Evolutionary conservation across 2,888 invertebrate genomes (phyloP), one percentile per base, ranked within the genome.

Genomic region (Drosophila acutilabella): DNA sequence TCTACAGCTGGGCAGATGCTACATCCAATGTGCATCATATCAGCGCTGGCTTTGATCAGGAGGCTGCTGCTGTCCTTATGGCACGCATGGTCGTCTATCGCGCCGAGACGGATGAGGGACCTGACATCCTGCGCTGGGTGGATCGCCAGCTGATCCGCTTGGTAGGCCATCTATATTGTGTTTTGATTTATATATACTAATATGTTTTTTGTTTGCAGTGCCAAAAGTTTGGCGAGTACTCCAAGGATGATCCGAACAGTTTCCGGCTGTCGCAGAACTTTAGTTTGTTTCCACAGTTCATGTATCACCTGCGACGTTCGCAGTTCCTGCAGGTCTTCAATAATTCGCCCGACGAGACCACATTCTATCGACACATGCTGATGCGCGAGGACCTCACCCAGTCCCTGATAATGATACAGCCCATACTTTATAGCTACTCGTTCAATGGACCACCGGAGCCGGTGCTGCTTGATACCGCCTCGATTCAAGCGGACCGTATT

Each of bases 261-360:
- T 99, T 99, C 94, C 95, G 98, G 54, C 94, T 99, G 68, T 96
- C 97, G 2, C 99, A 99, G 91, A 99, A 98, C 93, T 99, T 99
- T 93, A 98, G 98, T 67, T 93, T 99, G 65, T 99, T 99, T 93
- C 99, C 99, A 45, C 99, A 99, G 93, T 99, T 99, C 93, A 99
- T 99, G 99, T 99, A 99, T 93, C 99, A 99, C 91, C 93, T 99
- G 89, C 94, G 99, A 45, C 95, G 99, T 80, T 99, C 99, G 26
- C 99, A 99, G 93, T 99, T 99, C 93, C 94, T 99, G 77, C 99
- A 99, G 94, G 99, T 99, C 48, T 99, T 99, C 93, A 99, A 99
- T 93, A 99, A 99, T 94, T 99, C 98, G 42, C 99, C 99, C 0
- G 99, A 99, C 93, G 99, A 99, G 93, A 99, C 99, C 13, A 98